These are phyloP conservation scores for Ophion ellenae DNA, from an alignment of 2,888 invertebrate genomes.

Conservation along the genomic window DNA sequence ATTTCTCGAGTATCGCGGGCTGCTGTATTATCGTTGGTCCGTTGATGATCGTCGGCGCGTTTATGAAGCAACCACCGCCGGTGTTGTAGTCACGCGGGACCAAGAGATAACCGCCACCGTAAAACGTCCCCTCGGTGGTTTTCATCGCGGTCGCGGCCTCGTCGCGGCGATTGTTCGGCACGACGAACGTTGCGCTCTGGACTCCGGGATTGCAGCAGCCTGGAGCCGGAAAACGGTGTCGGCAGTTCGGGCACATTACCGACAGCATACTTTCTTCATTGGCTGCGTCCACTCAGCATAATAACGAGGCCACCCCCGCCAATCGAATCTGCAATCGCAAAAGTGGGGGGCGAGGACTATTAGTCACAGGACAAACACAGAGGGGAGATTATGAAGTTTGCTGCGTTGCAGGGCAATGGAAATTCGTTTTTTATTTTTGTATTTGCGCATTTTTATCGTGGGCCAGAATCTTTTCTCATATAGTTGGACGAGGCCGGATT, in stretches of 20 bases:
- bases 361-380: background rate
- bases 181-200: conserved; percentile 26
- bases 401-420: too few species aligned
- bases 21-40: conserved; percentile 74
- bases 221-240: conserved; percentile 86
- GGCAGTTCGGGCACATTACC: conserved; percentile 89
- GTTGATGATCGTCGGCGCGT: conserved; percentile 76
- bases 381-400: background rate
- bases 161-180: background rate
- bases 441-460: too few species aligned
- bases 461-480: too few species aligned
- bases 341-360: background rate
- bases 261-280: conserved; percentile 81
- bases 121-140: conserved; percentile 65
- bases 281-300: conserved; percentile 49
- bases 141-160: background rate
- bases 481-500: too few species aligned
- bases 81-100: conserved; percentile 73
- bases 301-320: conserved; percentile 37
- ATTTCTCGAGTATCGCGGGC: conserved; percentile 31
- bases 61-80: conserved; percentile 76
- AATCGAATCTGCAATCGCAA: conserved; percentile 51
- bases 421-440: too few species aligned
- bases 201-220: conserved; percentile 76
- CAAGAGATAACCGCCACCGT: conserved; percentile 70